phyloP scores from a whole-genome alignment of 2,888 invertebrate species.

The Xylota sylvarum region DNA sequence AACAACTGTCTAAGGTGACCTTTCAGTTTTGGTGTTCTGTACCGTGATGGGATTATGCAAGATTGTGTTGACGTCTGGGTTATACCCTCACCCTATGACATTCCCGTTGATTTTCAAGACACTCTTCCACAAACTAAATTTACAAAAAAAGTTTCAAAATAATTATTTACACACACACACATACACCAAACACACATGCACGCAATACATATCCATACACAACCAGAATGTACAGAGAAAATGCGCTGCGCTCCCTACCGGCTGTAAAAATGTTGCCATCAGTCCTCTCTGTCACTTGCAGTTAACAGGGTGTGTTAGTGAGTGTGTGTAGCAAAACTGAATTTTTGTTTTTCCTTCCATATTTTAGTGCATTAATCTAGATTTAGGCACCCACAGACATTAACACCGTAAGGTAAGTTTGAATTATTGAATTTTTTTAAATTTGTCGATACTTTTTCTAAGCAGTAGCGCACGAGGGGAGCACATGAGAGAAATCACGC shows the following conservation, averaged over 20 bases:
- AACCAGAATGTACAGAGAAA: constrained; percentile 28
- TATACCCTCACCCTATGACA: not conserved
- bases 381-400: not conserved
- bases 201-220: constrained; percentile 1
- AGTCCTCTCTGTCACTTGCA: constrained; percentile 62
- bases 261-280: constrained; percentile 50
- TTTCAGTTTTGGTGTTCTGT: too few relatives aligned
- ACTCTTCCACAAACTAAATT: not conserved
- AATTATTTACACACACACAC: constrained; percentile 2
- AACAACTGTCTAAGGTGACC: too few relatives aligned
- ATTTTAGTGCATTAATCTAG: constrained; percentile 9
- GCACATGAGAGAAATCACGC: not conserved
- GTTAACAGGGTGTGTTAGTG: constrained; percentile 56
- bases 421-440: constrained; percentile 6
- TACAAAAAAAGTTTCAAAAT: not conserved
- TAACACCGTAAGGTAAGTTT: constrained; percentile 37
- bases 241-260: constrained; percentile 54
- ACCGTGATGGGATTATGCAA: too few relatives aligned
- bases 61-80: not conserved
- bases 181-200: not conserved
- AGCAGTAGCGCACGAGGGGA: not conserved
- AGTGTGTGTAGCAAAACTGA: constrained; percentile 10
- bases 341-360: constrained; percentile 3
- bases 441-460: not conserved
- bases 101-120: not conserved